Conservation (phyloP, 2,113 vertebrate species). For the Candoia aspera region DNA sequence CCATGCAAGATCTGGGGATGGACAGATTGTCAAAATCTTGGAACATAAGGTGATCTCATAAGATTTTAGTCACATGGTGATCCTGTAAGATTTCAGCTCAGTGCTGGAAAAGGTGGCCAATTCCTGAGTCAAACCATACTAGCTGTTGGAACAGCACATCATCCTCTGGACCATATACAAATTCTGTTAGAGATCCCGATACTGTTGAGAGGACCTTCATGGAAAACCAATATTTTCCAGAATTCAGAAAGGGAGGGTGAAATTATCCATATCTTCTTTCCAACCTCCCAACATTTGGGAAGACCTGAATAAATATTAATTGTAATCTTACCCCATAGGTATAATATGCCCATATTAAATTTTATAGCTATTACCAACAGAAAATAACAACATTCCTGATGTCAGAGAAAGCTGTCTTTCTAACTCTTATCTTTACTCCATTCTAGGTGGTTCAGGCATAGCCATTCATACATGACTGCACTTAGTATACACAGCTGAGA, state of each 20-base stretch:
- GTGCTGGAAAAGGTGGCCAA: too few species aligned
- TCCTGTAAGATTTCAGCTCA: too few species aligned
- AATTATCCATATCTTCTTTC: neutral
- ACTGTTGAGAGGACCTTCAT: neutral
- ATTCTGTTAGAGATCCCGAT: neutral
- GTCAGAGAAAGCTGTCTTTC: neutral
- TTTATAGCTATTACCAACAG: neutral
- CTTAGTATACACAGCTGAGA: conserved; percentile 9
- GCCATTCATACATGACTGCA: neutral
- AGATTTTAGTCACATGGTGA: too few species aligned
- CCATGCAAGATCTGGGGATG: too few species aligned
- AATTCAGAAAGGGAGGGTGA: neutral
- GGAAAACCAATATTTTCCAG: neutral
- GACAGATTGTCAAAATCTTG: too few species aligned
- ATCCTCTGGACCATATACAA: neutral
- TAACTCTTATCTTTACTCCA: neutral
- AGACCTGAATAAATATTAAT: neutral
- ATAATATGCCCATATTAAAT: neutral
- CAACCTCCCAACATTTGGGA: neutral
- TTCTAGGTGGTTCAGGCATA: neutral
- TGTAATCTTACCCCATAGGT: neutral
- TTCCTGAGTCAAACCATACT: neutral
- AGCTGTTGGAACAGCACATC: neutral
- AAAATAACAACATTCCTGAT: neutral
- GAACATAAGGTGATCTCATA: too few species aligned